Evolutionary conservation across 1,140 invertebrate genomes (phyloP), one percentile per base, ranked within the genome.

Genomic region (Babylonia areolata): DNA sequence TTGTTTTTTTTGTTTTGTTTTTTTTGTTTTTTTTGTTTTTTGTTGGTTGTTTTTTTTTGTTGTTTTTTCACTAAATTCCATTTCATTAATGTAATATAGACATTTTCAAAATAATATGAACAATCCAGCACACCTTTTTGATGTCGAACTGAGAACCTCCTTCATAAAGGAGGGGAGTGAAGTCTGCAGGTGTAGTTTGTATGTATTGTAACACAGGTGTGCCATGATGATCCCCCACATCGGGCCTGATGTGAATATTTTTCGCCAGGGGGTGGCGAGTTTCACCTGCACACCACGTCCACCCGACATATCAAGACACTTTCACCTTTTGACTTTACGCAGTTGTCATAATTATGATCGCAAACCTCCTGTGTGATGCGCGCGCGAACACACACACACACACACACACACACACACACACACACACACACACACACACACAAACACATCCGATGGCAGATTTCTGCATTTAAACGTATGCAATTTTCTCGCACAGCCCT

Each of bases 161-260:
- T 98, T 97, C 96, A 99, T 97, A 94, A 98, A 99, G 0, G 97
- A 97, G n/a, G 98, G 98, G 86, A 99, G 95, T 91, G 98, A 97
- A 93, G 98, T 98, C 81, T 99, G 96, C 15, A 99, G 3, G 97
- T 98, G 94, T 99, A 99, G 95, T 97, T 98, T 2, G 97, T 97
- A 95, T 98, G 99, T n/a, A 85, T 99, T 98, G 86, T 97, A 97
- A 86, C 97, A 96, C 23, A 96, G 96, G 93, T 99, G 98, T 0
- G 97, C 97, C 39, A 98, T 69, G 3, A 91, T 86, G 35, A 98
- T 97, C 5, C 98, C 97, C 97, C 97, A 98, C 12, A 99, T 97
- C 0, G 97, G 96, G 2, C 95, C 91, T 0, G 97, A 98, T 0
- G 95, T 96, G 9, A 98, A 93, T 88, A 99, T 95, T 33, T 95